These are phyloP conservation scores for Tinea semifulvella DNA, from an alignment of 2,888 invertebrate genomes.

Conservation along the genomic window DNA sequence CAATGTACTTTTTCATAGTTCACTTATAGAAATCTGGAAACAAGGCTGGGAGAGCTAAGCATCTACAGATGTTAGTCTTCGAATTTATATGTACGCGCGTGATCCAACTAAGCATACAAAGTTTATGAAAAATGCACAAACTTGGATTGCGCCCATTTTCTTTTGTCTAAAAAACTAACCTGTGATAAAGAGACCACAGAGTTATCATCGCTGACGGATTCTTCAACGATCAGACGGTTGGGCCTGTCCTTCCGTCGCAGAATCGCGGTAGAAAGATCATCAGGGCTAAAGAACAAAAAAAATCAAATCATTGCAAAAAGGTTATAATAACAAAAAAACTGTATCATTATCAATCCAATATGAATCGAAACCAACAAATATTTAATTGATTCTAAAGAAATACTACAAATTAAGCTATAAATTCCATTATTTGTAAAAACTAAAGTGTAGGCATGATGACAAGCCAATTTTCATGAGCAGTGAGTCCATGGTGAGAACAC, in stretches of 20 bases:
- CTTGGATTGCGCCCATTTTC: too few relatives aligned
- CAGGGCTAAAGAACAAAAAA: conserved; percentile 63
- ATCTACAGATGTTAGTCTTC: too few relatives aligned
- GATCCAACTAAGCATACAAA: too few relatives aligned
- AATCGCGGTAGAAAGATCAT: conserved; percentile 98
- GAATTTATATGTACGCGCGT: too few relatives aligned
- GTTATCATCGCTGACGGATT: conserved; percentile 98
- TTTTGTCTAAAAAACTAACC: too few relatives aligned
- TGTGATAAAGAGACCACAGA: conserved; percentile 97
- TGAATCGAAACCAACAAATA: background rate
- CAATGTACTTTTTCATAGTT: too few relatives aligned
- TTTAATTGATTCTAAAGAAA: background rate
- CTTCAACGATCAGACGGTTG: conserved; percentile 97
- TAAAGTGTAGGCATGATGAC: conserved; percentile 57
- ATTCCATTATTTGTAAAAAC: conserved; percentile 23
- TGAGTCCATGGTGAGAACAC: too few relatives aligned
- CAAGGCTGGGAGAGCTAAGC: too few relatives aligned
- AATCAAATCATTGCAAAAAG: conserved; percentile 1
- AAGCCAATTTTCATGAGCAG: conserved; percentile 62
- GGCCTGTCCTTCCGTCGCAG: conserved; percentile 97
- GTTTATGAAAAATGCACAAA: too few relatives aligned
- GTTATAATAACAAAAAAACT: background rate
- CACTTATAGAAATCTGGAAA: too few relatives aligned
- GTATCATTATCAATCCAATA: background rate
- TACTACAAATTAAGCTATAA: background rate